Evolutionary conservation across 30 jellyfish, hydroid and myxozoan species (phyloP).

Genomic region (Aurelia aurita complex sp. Pacific): DNA sequence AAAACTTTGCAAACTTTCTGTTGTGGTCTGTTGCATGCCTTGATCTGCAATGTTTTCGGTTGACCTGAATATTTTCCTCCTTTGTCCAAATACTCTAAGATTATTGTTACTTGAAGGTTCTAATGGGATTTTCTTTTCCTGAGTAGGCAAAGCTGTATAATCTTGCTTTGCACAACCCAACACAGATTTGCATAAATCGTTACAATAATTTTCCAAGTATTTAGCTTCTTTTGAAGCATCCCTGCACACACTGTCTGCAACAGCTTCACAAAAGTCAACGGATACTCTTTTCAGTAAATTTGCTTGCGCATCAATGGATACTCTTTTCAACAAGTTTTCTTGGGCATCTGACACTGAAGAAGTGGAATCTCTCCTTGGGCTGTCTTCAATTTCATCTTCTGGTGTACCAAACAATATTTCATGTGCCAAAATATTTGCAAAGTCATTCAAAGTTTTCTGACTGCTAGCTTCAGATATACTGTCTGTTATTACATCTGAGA

Average conservation of each 20-base stretch:
- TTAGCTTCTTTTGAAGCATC: conserved; percentile 37
- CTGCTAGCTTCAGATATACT: no score
- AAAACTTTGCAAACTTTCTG: conserved; percentile 15
- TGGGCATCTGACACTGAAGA: no score
- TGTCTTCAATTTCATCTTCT: not conserved
- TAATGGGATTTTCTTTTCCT: not conserved
- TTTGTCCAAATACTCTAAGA: conserved; percentile 24
- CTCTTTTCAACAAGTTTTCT: not conserved
- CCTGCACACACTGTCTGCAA: conserved; percentile 38
- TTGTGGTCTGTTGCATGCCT: not conserved
- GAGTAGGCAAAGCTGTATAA: conserved; percentile 6
- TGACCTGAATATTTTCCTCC: conserved; percentile 30
- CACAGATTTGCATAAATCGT: not conserved
- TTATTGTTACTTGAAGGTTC: not conserved
- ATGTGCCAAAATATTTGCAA: conserved; percentile 12
- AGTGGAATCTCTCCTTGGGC: not conserved
- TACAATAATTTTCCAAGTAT: not conserved
- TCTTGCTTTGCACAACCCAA: conserved; percentile 1
- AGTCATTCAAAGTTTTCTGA: not conserved
- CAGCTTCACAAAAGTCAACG: conserved; percentile 19
- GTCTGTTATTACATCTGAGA: no score
- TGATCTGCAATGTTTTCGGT: conserved; percentile 16
- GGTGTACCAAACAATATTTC: conserved; percentile 1
- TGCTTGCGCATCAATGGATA: not conserved
- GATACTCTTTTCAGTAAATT: conserved; percentile 8